A percentile compares a stretch with the other conserved stretches of the same genome.
phyloP scores from a whole-genome alignment of 2,797 vertebrate species.

The Tokudaia tokunoshimensis region DNA sequence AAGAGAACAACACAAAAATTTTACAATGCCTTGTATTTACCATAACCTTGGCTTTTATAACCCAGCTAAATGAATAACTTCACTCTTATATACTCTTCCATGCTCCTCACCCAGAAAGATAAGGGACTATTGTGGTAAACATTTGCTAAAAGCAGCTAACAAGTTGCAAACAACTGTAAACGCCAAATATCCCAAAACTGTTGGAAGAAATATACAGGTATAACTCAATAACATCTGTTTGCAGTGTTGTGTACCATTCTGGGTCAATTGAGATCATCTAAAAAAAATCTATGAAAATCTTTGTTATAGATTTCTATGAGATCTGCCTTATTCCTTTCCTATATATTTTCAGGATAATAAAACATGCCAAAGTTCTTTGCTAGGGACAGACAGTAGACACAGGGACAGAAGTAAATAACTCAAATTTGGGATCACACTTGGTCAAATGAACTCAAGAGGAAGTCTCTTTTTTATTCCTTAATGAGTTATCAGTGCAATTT shows the following conservation, averaged over 20 bases:
- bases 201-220: neutral
- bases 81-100: neutral
- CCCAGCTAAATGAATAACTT: neutral
- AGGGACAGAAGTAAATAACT: neutral
- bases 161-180: neutral
- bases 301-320: neutral
- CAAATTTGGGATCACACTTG: neutral
- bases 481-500: neutral
- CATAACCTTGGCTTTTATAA: neutral
- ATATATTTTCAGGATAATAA: neutral
- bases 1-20: neutral
- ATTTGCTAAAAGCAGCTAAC: neutral
- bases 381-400: neutral
- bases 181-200: neutral
- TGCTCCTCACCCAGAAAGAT: neutral
- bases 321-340: neutral
- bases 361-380: neutral
- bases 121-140: neutral
- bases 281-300: neutral
- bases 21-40: neutral
- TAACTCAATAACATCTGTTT: neutral
- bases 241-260: neutral
- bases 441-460: neutral
- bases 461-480: neutral
- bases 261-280: neutral